Evolutionary conservation across 2,797 vertebrate genomes (phyloP), one percentile per base, ranked within the genome.

Genomic region (Telmatherina bonti): DNA sequence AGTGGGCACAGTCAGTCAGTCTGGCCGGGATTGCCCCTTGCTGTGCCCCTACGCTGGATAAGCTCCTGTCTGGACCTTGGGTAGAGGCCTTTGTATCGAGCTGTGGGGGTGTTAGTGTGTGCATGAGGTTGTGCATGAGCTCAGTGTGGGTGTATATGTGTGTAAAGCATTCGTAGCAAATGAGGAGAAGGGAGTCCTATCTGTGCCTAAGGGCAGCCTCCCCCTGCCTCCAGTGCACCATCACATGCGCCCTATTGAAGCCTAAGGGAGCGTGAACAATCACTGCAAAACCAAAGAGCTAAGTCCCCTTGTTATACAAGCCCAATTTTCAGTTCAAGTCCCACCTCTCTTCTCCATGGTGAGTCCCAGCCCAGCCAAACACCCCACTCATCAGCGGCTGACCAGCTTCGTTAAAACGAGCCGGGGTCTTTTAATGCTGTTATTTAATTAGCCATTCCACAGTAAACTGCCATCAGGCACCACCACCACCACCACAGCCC

Each of bases 211-310:
- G 88, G 87, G 87, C 91, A 79, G 67, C 82, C 81, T 87, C 2
- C 53, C 29, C 27, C 52, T n/a, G 49, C 64, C 64, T 85, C 85
- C 86, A 82, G 87, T 58, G 86, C 92, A 88, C 90, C 89, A 91
- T 91, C 91, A 89, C 89, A 70, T 93, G 93, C 67, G 87, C 88
- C 89, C 89, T 88, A 94, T 94, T 94, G 91, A 93, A 87, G 84
- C 86, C 89, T 92, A 93, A 93, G 93, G 92, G 91, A 94, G 90
- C 92, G 90, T 94, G 91, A 94, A 94, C 90, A 93, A 94, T 93
- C 87, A 88, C 83, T 90, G 90, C 91, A 90, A 88, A 93, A 92
- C 91, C 90, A 91, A 92, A 93, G 93, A 90, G 88, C 92, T 93
- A 92, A 92, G 93, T 92, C 91, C 91, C 78, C 93, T 94, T 94